Percentiles rank a stretch among this genome's conserved stretches.
phyloP scores from a whole-genome alignment of 2,888 invertebrate genomes.

The Trichogramma evanescens region DNA sequence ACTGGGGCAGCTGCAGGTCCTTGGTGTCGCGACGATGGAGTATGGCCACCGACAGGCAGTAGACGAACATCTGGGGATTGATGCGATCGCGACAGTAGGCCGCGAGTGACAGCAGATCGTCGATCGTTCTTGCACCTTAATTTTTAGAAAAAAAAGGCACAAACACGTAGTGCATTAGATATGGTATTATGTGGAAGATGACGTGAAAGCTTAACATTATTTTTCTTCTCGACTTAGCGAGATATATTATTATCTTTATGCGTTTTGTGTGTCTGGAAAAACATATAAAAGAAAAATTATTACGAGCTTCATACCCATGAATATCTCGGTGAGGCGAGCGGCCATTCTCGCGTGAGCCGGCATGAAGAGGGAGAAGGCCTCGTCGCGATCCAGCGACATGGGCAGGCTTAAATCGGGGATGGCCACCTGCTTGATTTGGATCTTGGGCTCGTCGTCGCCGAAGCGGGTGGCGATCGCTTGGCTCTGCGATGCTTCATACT shows the following conservation, averaged over 20 bases:
- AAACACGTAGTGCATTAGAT: not conserved
- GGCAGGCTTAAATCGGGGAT: constrained; percentile 59
- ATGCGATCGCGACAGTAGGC: constrained; percentile 65
- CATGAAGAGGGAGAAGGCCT: constrained; percentile 68
- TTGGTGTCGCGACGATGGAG: constrained; percentile 50
- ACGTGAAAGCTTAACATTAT: too few species aligned
- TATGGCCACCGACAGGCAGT: constrained; percentile 67
- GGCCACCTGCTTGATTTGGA: constrained; percentile 56
- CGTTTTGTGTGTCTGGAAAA: too few species aligned
- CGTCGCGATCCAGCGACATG: constrained; percentile 56
- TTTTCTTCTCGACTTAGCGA: too few species aligned
- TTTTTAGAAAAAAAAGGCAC: not conserved
- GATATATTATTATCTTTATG: too few species aligned
- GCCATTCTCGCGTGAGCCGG: constrained; percentile 66
- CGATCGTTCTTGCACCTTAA: constrained; percentile 60
- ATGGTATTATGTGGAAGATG: too few species aligned
- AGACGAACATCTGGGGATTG: constrained; percentile 75
- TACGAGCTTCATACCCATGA: constrained; percentile 51
- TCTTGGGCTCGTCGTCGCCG: constrained; percentile 47
- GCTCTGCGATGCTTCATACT: constrained; percentile 46
- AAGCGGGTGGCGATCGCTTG: constrained; percentile 56
- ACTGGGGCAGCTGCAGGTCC: too few species aligned
- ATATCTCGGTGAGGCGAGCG: constrained; percentile 60
- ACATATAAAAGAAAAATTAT: too few species aligned
- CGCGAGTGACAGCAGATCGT: constrained; percentile 66